phyloP scores from a whole-genome alignment of 2,888 invertebrate genomes.

The Perizoma affinitatum region DNA sequence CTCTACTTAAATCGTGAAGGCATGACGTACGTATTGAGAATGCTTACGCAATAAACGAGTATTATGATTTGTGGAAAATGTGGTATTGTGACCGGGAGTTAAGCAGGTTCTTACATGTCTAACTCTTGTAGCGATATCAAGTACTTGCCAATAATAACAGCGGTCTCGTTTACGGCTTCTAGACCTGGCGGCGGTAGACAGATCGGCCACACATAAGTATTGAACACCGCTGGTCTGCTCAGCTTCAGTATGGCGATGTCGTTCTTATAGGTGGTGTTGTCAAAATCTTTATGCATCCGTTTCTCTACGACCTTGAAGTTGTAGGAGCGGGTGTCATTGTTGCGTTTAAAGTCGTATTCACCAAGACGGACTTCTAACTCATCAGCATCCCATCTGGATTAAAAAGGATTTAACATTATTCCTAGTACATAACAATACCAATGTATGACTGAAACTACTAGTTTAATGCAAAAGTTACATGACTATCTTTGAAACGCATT shows the following conservation, averaged over 20 bases:
- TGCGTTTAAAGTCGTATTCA: conserved; percentile 89
- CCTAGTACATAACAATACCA: no score
- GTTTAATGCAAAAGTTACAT: no score
- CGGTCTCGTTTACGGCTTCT: conserved; percentile 85
- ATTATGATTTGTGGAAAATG: no score
- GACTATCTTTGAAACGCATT: no score
- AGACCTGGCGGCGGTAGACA: conserved; percentile 89
- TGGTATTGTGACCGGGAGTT: no score
- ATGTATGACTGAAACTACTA: no score
- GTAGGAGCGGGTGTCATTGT: conserved; percentile 87
- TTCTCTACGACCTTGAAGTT: conserved; percentile 88
- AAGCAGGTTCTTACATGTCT: no score
- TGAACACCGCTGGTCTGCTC: conserved; percentile 87
- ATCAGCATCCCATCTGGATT: conserved; percentile 79
- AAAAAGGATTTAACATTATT: background rate
- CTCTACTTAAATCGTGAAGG: no score
- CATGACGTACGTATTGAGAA: no score
- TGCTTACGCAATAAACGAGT: no score
- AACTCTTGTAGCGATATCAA: background rate
- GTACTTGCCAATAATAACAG: conserved; percentile 86
- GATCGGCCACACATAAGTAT: conserved; percentile 92
- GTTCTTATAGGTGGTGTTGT: conserved; percentile 87
- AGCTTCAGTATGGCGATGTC: conserved; percentile 91
- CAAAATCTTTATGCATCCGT: conserved; percentile 87
- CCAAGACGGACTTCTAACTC: conserved; percentile 90